Evolutionary conservation across 2,888 invertebrate species (phyloP).

Genomic region (Noctua comes): DNA sequence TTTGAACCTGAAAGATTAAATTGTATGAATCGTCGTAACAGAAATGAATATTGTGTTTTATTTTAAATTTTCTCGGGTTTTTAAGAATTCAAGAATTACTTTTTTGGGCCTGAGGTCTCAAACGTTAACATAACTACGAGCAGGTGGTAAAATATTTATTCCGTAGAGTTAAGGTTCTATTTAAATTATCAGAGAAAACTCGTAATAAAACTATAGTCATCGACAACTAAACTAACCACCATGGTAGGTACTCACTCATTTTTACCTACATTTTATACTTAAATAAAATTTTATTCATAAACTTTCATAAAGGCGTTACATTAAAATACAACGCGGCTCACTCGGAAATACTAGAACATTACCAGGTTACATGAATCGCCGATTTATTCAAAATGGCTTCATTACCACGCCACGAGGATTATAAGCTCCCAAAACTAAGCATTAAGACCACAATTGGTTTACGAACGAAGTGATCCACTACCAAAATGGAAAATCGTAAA

Average conservation of each 20-base stretch:
- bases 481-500: conserved; percentile 27
- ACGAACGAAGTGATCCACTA: conserved; percentile 47
- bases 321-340: conserved; percentile 33
- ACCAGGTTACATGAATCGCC: conserved; percentile 44
- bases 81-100: too few species aligned
- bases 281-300: conserved; percentile 4
- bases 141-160: too few species aligned
- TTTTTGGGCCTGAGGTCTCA: too few species aligned
- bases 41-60: too few species aligned
- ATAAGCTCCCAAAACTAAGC: conserved; percentile 67
- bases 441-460: conserved; percentile 60
- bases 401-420: conserved; percentile 67
- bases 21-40: too few species aligned
- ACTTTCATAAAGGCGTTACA: conserved; percentile 29
- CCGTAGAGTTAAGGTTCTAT: neutral
- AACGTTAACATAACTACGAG: too few species aligned
- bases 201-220: neutral
- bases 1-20: too few species aligned
- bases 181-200: neutral
- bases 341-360: conserved; percentile 54
- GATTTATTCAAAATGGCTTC: conserved; percentile 68
- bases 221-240: neutral
- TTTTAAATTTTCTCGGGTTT: too few species aligned
- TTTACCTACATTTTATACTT: neutral
- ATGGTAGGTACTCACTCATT: neutral